Base-by-base conservation (phyloP, 2,113 vertebrate genomes). In the Erythrocercus mccallii region DNA sequence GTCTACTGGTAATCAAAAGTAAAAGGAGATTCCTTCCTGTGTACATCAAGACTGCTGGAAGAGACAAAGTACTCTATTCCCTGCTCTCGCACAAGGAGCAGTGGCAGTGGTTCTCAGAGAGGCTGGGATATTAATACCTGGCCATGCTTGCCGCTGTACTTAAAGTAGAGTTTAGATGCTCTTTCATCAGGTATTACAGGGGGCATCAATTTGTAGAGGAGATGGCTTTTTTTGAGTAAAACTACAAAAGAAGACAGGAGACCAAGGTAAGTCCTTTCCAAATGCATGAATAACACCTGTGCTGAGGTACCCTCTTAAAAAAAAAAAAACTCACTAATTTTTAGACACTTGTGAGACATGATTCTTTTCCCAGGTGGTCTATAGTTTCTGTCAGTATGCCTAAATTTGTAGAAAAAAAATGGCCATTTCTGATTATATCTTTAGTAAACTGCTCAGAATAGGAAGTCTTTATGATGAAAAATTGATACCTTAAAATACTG, bases 201-300 rank as follows among this genome's bases (percentile, higher is more conserved):
- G 12, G 44, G 6, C 0, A 0, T 44, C 48, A 21, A n/a, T 76
- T 62, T 66, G 48, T 40, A 37, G 24, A 38, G 14, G 25, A 51
- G 16, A 31, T 6, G 4, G 17, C 9, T 47, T 81, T 80, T 62
- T 45, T 64, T 68, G 9, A 17, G 17, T 56, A 40, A 77, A 89
- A 51, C 18, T 8, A n/a, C 23, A 15, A 56, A 45, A 25, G 44
- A 86, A 66, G 42, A 31, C 9, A 58, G 33, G 10, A 42, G 33
- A 50, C 5, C 3, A 81, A 57, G 6, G 11, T 71, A 70, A 40
- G 31, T 48, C 33, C 25, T 95, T 85, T 61, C 47, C 28, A 28
- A 50, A 44, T 48, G 12, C 47, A 25, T 51, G 44, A 84, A 5
- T 84, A 86, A 45, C 10, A 45, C 23, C 10, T 2, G 2, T 45